Conservation (phyloP, 2,888 invertebrate genomes). For the Leucozona laternaria region DNA sequence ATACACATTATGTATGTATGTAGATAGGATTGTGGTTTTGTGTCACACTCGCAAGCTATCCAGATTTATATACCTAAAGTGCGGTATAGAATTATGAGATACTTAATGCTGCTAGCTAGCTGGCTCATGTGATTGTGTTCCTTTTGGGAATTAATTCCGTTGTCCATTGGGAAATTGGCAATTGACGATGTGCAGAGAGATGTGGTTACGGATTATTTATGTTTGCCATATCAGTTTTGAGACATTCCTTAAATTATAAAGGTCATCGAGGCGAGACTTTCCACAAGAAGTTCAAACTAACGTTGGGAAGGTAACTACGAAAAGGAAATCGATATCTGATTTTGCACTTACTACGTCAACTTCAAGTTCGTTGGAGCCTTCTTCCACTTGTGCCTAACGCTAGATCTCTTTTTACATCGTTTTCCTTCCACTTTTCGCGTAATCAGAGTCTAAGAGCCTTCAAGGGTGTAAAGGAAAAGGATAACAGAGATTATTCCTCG, state of each 20-base stretch:
- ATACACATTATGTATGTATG: not conserved
- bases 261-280: not conserved
- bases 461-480: too few species aligned
- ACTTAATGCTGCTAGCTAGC: not conserved
- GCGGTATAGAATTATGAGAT: slow-evolving; percentile 17
- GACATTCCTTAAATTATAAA: slow-evolving; percentile 16
- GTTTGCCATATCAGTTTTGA: slow-evolving; percentile 34
- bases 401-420: too few species aligned
- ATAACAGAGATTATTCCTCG: too few species aligned
- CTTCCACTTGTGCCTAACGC: too few species aligned
- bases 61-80: not conserved
- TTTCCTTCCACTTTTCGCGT: too few species aligned
- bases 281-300: not conserved
- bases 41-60: not conserved
- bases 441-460: too few species aligned
- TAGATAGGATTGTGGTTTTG: slow-evolving; percentile 38
- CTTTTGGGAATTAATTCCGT: slow-evolving; percentile 61
- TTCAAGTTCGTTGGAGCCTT: too few species aligned
- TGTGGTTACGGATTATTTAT: slow-evolving; percentile 45
- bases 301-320: too few species aligned
- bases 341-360: too few species aligned
- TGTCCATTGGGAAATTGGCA: slow-evolving; percentile 67
- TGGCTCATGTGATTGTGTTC: slow-evolving; percentile 35
- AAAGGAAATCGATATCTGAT: too few species aligned
- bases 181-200: slow-evolving; percentile 62